Evolutionary conservation across 2,113 vertebrate species (phyloP), one percentile per base, ranked within the genome.

Genomic region (Rhipidura dahli): DNA sequence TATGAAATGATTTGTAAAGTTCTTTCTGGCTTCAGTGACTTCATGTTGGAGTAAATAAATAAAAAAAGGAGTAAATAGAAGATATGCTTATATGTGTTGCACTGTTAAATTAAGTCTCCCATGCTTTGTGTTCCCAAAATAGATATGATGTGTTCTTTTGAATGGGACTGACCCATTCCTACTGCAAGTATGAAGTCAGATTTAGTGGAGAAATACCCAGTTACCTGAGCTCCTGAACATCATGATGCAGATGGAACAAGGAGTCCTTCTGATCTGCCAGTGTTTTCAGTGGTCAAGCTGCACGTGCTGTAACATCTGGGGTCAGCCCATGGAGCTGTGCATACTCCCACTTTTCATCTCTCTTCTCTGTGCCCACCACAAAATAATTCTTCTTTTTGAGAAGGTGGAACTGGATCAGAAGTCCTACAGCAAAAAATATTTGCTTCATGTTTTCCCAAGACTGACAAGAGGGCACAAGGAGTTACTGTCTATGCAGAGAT

Each of bases 41-140:
- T 90, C 13, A 76, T 51, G 12, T 76, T 82, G 63, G 75, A 94
- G 49, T 91, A 94, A 76, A 76, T 57, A 66, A 87, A 86, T 56
- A 15, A 66, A 40, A 40, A 89, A 77, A 68, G 7, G 10, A 75
- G 6, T 81, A 89, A 89, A 87, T 65, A 57, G 63, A 68, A 87
- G 47, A 85, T 20, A 72, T 13, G 40, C 6, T 10, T 37, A 16
- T 50, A n/a, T n/a, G 27, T 85, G 53, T 89, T 65, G 20, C 42
- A 50, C 37, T 54, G 81, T 63, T 90, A 77, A 90, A 65, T 64
- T 54, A 70, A 73, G 20, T 70, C 35, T 54, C 42, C 15, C 30
- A 35, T 3, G 2, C 51, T 79, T 84, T 69, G 49, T 69, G 37
- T 75, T 84, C 39, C 61, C 26, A 26, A 92, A 91, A 76, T 35